Percentiles rank a stretch among this genome's conserved stretches.
Evolutionary conservation across 2,888 invertebrate species (phyloP).

Genomic region (Oscheius sp.): DNA sequence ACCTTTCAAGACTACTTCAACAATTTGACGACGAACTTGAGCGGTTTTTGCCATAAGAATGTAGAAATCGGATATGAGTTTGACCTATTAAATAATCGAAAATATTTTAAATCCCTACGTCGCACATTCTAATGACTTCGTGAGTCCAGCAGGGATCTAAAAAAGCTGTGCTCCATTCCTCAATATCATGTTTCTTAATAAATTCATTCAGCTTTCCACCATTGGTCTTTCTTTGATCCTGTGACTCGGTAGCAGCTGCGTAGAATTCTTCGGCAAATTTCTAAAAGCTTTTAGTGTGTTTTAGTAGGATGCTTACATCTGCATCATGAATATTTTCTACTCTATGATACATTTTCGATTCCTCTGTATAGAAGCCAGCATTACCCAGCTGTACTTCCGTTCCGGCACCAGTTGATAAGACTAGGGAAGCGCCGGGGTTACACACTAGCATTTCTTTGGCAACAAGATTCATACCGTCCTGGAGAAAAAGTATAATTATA

Average conservation of each 20-base stretch:
- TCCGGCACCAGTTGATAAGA: slow-evolving; percentile 61
- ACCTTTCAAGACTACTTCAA: slow-evolving; percentile 62
- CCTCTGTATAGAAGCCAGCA: slow-evolving; percentile 59
- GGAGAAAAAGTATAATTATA: not conserved
- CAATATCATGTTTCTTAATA: slow-evolving; percentile 62
- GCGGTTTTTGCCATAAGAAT: slow-evolving; percentile 59
- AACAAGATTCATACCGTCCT: slow-evolving; percentile 65
- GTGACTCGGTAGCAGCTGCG: slow-evolving; percentile 51
- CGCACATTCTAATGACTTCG: slow-evolving; percentile 58
- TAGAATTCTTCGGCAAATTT: slow-evolving; percentile 55
- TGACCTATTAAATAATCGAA: slow-evolving; percentile 29
- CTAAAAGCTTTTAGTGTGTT: slow-evolving; percentile 20
- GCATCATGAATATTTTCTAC: slow-evolving; percentile 55
- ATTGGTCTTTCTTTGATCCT: slow-evolving; percentile 34
- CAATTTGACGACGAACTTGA: slow-evolving; percentile 62
- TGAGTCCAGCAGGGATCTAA: slow-evolving; percentile 66
- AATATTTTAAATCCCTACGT: slow-evolving; percentile 29
- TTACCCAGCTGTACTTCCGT: slow-evolving; percentile 61
- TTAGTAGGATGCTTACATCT: slow-evolving; percentile 34
- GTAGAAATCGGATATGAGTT: slow-evolving; percentile 60
- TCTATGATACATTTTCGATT: slow-evolving; percentile 57
- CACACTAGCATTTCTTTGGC: slow-evolving; percentile 64
- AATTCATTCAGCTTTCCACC: slow-evolving; percentile 55
- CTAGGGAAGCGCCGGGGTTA: slow-evolving; percentile 58
- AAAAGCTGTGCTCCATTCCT: slow-evolving; percentile 65